Base-by-base conservation (phyloP, 2,113 vertebrate genomes). In the Gymnorhina tibicen region DNA sequence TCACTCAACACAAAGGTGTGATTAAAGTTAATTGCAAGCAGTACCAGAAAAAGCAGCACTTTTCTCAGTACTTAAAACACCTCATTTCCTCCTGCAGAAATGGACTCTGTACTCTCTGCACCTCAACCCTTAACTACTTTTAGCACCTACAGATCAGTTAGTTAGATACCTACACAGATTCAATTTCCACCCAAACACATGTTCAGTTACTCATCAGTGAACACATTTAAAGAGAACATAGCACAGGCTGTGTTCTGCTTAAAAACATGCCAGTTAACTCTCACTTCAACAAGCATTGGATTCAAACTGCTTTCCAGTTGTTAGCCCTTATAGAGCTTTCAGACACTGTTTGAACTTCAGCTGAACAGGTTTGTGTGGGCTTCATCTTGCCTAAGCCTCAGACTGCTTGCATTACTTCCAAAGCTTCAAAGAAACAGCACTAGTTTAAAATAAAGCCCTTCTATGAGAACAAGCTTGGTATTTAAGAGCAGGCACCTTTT, bases 241-340 rank as follows among this genome's bases (percentile, higher is more conserved):
- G 41, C 7, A 72, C 11, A 75, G 42, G 27, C 0, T 75, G 26
- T 58, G 15, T 39, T 92, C 46, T 63, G 32, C 64, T 82, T 79
- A 52, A 96, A 87, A 87, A 30, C 47, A 46, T 41, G 11, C 15
- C 73, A 78, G 72, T 93, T 78, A 91, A 53, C 28, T 67, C 58
- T 35, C 55, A 58, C 24, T 72, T 95, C 47, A 50, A 7, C 16
- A 68, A 63, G 21, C 35, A 55, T 85, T 79, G 44, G 10, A 55
- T 16, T 33, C 42, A 35, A 79, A 60, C 16, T 50, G 10, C 39
- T 82, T 75, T 42, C 47, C 33, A 42, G 1, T 20, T 91, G 10
- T 35, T 55, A 37, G 26, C 23, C 86, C 17, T 74, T 49, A 15
- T 0, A 60, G 24, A 85, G 24, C 37, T 53, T 76, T 76, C 53